Evolutionary conservation across 30 jellyfish, hydroid and myxozoan species (phyloP).

Genomic region (Chrysaora quinquecirrha): DNA sequence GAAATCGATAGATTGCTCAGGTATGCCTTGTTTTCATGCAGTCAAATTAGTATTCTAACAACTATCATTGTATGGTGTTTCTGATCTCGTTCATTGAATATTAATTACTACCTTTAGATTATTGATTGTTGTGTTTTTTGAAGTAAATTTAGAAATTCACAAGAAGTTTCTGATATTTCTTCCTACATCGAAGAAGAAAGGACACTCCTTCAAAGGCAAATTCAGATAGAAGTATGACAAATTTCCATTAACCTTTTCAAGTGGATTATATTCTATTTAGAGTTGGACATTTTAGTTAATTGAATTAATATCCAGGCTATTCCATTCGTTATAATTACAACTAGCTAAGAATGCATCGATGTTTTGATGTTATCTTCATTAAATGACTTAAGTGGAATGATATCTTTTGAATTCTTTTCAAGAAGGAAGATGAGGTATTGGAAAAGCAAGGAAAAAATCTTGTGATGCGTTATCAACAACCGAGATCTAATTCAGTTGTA

Average conservation of each 20-base stretch:
- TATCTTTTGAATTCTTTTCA: neutral
- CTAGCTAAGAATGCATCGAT: too few species aligned
- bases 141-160: conserved; percentile 52
- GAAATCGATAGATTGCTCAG: conserved; percentile 55
- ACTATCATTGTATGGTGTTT: too few species aligned
- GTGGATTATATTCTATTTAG: neutral
- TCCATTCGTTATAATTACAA: too few species aligned
- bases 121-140: neutral
- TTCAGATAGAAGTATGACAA: conserved; percentile 51
- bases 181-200: conserved; percentile 60
- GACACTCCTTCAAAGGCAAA: conserved; percentile 46
- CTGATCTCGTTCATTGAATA: too few species aligned
- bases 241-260: neutral
- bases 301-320: too few species aligned
- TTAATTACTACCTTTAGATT: too few species aligned
- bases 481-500: conserved; percentile 62
- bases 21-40: neutral
- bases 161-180: conserved; percentile 47
- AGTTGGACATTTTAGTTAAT: neutral
- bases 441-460: conserved; percentile 61
- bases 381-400: neutral
- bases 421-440: conserved; percentile 68
- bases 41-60: too few species aligned
- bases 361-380: too few species aligned
- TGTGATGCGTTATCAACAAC: conserved; percentile 43